phyloP scores from a whole-genome alignment of 2,888 invertebrate species.

The Coronaproctus castanopsis region DNA sequence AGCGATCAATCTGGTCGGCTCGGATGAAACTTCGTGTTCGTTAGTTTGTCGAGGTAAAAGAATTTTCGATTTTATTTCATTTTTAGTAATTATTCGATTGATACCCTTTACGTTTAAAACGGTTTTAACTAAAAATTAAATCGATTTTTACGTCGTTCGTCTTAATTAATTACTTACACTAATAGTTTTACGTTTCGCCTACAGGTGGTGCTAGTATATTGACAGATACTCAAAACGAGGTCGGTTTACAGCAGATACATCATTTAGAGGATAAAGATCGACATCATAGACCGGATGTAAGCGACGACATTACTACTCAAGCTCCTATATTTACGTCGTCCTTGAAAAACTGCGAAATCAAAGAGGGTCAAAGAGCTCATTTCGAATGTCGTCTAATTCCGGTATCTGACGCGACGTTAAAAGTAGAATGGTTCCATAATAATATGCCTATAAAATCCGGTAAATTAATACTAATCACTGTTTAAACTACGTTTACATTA shows the following conservation, averaged over 20 bases:
- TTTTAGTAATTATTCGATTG: neutral
- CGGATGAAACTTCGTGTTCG: conserved; percentile 60
- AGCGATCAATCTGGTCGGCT: conserved; percentile 74
- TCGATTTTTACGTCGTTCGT: no score
- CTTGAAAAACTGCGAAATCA: conserved; percentile 73
- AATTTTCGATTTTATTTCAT: conserved; percentile 5
- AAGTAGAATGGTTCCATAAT: conserved; percentile 90
- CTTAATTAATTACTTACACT: no score
- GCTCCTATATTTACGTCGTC: conserved; percentile 86
- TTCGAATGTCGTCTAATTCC: conserved; percentile 87
- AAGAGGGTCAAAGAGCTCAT: conserved; percentile 84
- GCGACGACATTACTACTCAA: conserved; percentile 69
- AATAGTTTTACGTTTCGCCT: neutral
- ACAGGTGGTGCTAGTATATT: conserved; percentile 47
- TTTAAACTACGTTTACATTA: no score
- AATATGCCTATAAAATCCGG: conserved; percentile 71
- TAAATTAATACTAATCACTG: conserved; percentile 11
- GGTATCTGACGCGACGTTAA: conserved; percentile 79
- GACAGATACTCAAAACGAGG: conserved; percentile 68
- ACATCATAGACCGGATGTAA: conserved; percentile 48
- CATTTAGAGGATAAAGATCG: conserved; percentile 65
- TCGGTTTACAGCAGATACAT: conserved; percentile 72
- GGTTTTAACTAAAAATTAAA: neutral
- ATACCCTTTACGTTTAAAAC: neutral
- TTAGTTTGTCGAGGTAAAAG: conserved; percentile 44